These are phyloP conservation scores for Centroberyx gerrardi DNA, from an alignment of 2,797 vertebrate species.

Conservation along the genomic window DNA sequence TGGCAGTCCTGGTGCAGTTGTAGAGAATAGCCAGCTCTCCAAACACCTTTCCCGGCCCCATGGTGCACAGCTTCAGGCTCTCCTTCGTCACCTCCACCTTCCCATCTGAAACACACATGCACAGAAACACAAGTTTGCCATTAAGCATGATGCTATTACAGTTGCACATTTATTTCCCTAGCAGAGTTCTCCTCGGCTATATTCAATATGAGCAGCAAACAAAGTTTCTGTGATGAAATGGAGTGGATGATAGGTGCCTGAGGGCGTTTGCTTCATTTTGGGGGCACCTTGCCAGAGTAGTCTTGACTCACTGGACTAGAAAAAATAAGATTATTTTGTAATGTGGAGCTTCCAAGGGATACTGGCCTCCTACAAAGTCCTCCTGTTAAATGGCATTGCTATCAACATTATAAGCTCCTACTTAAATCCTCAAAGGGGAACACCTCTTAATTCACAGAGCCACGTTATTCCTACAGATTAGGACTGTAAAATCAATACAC, in stretches of 20 bases:
- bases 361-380: conserved; percentile 16
- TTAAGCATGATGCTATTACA: conserved; percentile 48
- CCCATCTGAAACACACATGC: conserved; percentile 87
- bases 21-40: conserved; percentile 98
- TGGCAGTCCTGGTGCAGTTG: conserved; percentile 97
- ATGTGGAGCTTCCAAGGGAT: conserved; percentile 37
- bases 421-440: conserved; percentile 9
- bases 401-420: conserved; percentile 23
- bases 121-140: conserved; percentile 44
- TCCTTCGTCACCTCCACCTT: conserved; percentile 98
- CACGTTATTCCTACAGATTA: not conserved
- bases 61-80: conserved; percentile 95
- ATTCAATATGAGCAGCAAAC: conserved; percentile 38
- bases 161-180: conserved; percentile 35
- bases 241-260: conserved; percentile 54
- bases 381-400: conserved; percentile 21
- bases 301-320: conserved; percentile 58
- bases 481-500: conserved; percentile 4
- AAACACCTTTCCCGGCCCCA: conserved; percentile 98
- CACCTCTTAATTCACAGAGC: conserved; percentile 8
- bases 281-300: conserved; percentile 37
- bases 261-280: conserved; percentile 49
- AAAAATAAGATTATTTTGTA: conserved; percentile 58
- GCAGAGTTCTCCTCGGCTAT: conserved; percentile 1
- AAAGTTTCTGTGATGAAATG: conserved; percentile 54